phyloP scores from a whole-genome alignment of 2,888 invertebrate species.

The Ectropis crepuscularia region DNA sequence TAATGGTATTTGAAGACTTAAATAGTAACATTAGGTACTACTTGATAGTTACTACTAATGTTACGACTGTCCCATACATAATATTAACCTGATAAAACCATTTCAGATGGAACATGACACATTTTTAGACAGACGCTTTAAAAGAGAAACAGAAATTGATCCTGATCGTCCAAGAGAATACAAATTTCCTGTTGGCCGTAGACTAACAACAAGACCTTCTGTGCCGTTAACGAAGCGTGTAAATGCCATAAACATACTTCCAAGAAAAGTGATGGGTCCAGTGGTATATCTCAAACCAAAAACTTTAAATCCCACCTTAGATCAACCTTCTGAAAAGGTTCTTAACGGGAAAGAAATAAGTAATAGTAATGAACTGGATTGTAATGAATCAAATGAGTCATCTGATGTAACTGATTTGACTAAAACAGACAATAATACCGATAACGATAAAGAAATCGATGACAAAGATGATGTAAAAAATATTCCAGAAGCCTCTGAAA shows the following conservation, averaged over 20 bases:
- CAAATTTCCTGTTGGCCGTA: background rate
- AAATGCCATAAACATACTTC: background rate
- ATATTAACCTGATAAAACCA: background rate
- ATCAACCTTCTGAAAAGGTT: background rate
- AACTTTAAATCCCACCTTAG: no score
- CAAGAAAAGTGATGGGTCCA: background rate
- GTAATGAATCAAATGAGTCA: background rate
- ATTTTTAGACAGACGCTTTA: slow-evolving; percentile 5
- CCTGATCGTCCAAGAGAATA: background rate
- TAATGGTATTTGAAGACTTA: no score
- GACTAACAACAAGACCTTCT: background rate
- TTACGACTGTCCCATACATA: no score
- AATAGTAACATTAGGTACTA: no score
- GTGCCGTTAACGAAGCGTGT: background rate
- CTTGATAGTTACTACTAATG: no score
- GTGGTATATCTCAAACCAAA: background rate
- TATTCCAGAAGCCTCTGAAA: background rate
- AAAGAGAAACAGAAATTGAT: slow-evolving; percentile 16
- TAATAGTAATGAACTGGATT: background rate
- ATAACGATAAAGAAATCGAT: background rate
- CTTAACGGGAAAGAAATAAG: background rate
- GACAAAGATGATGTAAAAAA: background rate
- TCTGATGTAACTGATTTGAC: background rate
- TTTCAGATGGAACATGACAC: slow-evolving; percentile 6
- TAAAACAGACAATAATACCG: background rate